A percentile compares a stretch with the other conserved stretches of the same genome.
Conservation (phyloP, 2,888 invertebrate genomes). For the Chydorus sphaericus region DNA sequence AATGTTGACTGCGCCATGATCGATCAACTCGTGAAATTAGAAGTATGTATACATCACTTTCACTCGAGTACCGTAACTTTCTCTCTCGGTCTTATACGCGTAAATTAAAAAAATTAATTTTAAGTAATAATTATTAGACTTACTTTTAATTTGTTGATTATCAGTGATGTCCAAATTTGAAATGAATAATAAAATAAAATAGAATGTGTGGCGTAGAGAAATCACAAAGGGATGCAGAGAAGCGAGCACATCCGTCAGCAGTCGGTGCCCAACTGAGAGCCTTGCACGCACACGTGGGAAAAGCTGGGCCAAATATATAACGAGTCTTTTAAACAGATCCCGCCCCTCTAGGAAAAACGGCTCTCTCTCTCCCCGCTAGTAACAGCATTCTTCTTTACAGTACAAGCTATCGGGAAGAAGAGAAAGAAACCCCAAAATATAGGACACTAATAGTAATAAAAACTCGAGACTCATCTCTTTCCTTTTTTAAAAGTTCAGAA, state of each 20-base stretch:
- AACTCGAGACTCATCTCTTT: no score
- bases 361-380: neutral
- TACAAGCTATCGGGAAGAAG: neutral
- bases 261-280: neutral
- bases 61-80: no score
- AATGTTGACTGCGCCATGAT: conserved; percentile 80
- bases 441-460: no score
- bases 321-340: neutral
- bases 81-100: no score
- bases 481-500: no score
- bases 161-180: no score
- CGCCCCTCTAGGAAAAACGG: neutral
- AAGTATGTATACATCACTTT: conserved; percentile 49
- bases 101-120: no score
- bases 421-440: no score
- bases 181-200: no score
- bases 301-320: neutral
- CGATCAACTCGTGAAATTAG: conserved; percentile 56
- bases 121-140: no score
- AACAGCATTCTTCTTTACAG: neutral
- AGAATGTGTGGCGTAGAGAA: no score
- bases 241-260: neutral
- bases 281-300: neutral
- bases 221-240: neutral
- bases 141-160: no score